Base-by-base conservation (phyloP, 2,113 vertebrate genomes). In the Oncorhynchus mykiss region DNA sequence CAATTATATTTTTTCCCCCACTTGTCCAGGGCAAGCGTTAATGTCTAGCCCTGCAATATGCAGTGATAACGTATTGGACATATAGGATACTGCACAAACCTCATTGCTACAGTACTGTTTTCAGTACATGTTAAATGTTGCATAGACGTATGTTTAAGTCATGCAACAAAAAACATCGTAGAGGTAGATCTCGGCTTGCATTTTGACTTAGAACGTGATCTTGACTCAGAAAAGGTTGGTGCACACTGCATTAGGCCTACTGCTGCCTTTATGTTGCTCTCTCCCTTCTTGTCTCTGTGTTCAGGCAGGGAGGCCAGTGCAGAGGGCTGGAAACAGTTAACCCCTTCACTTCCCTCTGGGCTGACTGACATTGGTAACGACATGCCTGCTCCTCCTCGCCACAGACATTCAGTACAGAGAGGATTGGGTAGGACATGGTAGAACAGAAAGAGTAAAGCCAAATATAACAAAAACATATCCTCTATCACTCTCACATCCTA, bases 311-410 rank as follows among this genome's bases (percentile, higher is more conserved):
- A 68, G 54, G 49, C 51, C 8, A 13, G n/a, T 16, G 31, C 34
- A 70, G 34, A 70, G 22, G 24, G 39, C 57, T 31, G 57, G 60
- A 31, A 71, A 60, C 20, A n/a, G 25, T 70, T 70, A 70, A 70
- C n/a, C 66, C 66, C 14, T 27, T 60, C 31, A 45, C 18, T 29
- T 4, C 8, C 57, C n/a, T 12, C 31, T 8, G 3, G 34, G 34
- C 34, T 57, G 25, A 3, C 24, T 65, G 29, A n/a, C 18, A 25
- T 9, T 31, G 49, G 49, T 14, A 51, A 51, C 2, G 49, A 51
- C 49, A 51, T 8, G 29, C 2, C 31, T 70, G 39, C 20, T 6
- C 34, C 34, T 24, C n/a, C 34, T 39, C 34, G 8, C 34, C 6
- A 39, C 8, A 39, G 34, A 39, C 34, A 39, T 39, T 39, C 49